Percentiles rank a stretch among this genome's conserved stretches.
Conservation (phyloP, 2,797 vertebrate genomes). For the Acipenser transmontanus region DNA sequence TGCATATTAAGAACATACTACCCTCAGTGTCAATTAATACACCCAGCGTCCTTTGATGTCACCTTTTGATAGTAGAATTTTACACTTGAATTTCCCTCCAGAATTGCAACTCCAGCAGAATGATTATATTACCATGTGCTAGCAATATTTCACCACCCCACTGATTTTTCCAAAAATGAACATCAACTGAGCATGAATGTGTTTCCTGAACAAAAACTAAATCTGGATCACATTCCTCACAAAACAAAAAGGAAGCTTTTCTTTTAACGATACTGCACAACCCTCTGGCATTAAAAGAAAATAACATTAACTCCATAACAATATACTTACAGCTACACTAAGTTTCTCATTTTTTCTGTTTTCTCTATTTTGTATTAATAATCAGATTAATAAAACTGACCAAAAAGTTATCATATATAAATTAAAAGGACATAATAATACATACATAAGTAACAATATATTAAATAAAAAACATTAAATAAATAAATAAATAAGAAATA, state of each 20-base stretch:
- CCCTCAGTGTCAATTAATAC: background rate
- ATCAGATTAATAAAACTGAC: no score
- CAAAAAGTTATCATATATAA: no score
- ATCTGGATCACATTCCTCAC: background rate
- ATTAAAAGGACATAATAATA: no score
- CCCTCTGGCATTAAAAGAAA: conserved; percentile 3
- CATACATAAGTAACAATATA: no score
- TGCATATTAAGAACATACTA: background rate
- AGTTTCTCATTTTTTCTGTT: no score
- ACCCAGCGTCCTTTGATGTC: background rate
- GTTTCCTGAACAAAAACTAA: conserved; percentile 16
- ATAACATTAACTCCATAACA: background rate
- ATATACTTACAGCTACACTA: no score
- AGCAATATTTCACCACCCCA: conserved; percentile 5
- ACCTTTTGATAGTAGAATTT: background rate
- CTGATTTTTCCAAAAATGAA: conserved; percentile 6
- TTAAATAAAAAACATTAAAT: no score
- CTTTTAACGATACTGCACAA: background rate
- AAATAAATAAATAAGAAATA: no score
- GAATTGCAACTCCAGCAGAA: background rate
- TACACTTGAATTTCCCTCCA: background rate
- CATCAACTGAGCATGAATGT: background rate
- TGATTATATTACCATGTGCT: conserved; percentile 5
- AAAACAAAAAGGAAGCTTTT: conserved; percentile 5
- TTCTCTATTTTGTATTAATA: no score